Evolutionary conservation across 2,113 vertebrate genomes (phyloP).

Genomic region (Isurus oxyrinchus): DNA sequence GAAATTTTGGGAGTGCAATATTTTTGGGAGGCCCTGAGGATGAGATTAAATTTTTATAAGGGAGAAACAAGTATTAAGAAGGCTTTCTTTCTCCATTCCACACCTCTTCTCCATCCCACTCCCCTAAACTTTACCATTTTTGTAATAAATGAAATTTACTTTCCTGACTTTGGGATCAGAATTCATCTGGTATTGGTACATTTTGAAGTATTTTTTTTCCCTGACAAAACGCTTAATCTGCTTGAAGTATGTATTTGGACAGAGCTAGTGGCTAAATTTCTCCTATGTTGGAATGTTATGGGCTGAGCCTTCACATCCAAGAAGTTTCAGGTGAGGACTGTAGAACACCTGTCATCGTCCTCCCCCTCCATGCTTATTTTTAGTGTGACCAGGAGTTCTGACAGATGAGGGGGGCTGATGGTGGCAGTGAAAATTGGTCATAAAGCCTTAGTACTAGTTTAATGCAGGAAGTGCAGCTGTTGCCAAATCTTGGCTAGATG

Average conservation of each 20-base stretch:
- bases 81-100: background rate
- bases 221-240: no score
- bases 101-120: no score
- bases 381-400: background rate
- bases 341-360: no score
- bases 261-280: background rate
- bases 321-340: background rate
- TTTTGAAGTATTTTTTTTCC: background rate
- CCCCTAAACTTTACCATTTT: background rate
- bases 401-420: no score
- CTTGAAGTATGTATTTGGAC: background rate
- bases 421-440: no score
- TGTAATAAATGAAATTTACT: background rate
- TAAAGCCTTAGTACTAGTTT: background rate
- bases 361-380: no score
- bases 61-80: background rate
- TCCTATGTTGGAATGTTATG: background rate
- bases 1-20: background rate
- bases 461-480: background rate
- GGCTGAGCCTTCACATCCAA: background rate
- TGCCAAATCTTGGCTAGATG: background rate
- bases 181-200: background rate
- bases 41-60: no score
- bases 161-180: background rate
- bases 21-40: background rate